Conservation (phyloP, 2,113 vertebrate species). For the Nothoprocta perdicaria region DNA sequence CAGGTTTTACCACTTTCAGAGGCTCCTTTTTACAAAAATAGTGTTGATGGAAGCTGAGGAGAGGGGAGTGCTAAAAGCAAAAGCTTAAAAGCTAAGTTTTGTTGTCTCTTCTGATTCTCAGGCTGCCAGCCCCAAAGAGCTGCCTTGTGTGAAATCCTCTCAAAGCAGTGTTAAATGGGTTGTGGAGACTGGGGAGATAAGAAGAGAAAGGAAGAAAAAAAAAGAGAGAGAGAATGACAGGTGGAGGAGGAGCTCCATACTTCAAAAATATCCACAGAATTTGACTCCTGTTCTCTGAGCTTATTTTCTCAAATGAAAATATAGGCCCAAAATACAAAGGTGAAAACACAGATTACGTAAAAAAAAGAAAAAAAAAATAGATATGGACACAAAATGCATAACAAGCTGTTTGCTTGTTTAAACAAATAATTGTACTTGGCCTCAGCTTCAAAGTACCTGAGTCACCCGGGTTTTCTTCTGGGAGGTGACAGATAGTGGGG, state of each 20-base stretch:
- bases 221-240: neutral
- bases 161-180: conserved; percentile 3
- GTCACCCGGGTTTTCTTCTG: neutral
- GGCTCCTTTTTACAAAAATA: conserved; percentile 4
- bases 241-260: neutral
- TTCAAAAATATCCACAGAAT: neutral
- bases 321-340: neutral
- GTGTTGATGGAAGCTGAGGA: conserved; percentile 12
- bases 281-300: neutral
- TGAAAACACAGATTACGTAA: neutral
- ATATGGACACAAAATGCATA: neutral
- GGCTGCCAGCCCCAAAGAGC: conserved; percentile 1
- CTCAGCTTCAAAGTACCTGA: neutral
- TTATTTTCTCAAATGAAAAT: neutral
- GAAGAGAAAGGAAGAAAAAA: neutral
- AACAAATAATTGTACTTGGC: neutral
- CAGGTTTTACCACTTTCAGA: conserved; percentile 9
- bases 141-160: conserved; percentile 25
- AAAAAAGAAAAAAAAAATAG: neutral
- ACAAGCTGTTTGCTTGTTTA: neutral
- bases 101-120: neutral
- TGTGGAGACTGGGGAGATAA: neutral
- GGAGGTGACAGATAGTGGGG: neutral
- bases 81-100: conserved; percentile 45
- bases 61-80: neutral